Percentiles rank a stretch among this genome's conserved stretches.
Conservation (phyloP, 2,888 invertebrate genomes). For the Aphidius colemani region DNA sequence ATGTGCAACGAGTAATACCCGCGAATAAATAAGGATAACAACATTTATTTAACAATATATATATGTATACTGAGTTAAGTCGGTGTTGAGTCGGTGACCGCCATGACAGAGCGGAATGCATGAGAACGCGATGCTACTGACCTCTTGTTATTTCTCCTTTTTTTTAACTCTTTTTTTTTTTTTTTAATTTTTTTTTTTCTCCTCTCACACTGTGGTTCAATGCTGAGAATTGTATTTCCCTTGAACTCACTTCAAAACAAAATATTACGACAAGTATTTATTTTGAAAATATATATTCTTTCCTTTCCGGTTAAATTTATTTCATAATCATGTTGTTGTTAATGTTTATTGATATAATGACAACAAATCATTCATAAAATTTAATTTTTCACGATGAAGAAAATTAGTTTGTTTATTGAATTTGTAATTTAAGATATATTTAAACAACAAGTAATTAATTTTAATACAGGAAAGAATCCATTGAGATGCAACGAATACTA, state of each 20-base stretch:
- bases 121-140: slow-evolving; percentile 58
- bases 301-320: no score
- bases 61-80: slow-evolving; percentile 33
- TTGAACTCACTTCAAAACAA: background rate
- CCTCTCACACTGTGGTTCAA: slow-evolving; percentile 30
- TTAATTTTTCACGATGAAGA: no score
- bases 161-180: no score
- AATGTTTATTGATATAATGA: no score
- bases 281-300: no score
- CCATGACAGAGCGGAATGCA: slow-evolving; percentile 59
- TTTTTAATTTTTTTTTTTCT: slow-evolving; percentile 19
- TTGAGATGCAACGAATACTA: slow-evolving; percentile 10
- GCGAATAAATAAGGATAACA: slow-evolving; percentile 32
- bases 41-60: slow-evolving; percentile 30
- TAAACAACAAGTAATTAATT: no score
- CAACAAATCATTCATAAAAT: no score
- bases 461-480: background rate
- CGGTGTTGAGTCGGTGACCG: slow-evolving; percentile 44
- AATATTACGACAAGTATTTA: no score
- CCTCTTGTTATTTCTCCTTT: slow-evolving; percentile 38
- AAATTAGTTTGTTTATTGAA: no score
- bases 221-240: slow-evolving; percentile 25
- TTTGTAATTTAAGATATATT: no score
- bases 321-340: no score
- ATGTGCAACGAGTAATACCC: slow-evolving; percentile 31